A percentile compares a stretch with the other conserved stretches of the same genome.
These are phyloP conservation scores for Sebastes glaucus DNA, from an alignment of 2,797 vertebrate genomes.

Conservation along the genomic window DNA sequence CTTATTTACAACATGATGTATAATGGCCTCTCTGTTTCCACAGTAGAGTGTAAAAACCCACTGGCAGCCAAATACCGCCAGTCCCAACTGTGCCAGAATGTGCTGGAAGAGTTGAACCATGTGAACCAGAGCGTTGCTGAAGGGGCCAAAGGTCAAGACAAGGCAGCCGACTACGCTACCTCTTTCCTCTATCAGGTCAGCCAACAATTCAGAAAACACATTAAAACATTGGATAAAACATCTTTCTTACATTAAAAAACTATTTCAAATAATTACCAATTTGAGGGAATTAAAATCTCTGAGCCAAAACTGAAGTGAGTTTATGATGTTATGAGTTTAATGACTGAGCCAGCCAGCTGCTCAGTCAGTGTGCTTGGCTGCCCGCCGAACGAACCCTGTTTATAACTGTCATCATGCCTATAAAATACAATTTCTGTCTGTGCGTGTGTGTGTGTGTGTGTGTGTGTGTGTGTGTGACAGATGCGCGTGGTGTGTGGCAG, in stretches of 20 bases:
- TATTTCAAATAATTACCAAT: not conserved
- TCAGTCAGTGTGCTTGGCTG: slow-evolving; percentile 2
- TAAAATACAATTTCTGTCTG: not conserved
- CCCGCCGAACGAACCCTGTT: slow-evolving; percentile 26
- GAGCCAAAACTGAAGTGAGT: not conserved
- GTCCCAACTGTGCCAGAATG: slow-evolving; percentile 61
- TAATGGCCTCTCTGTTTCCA: not conserved
- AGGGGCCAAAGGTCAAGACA: not conserved
- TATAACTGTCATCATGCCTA: not conserved
- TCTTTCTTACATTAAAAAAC: not conserved
- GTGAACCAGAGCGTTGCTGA: slow-evolving; percentile 13
- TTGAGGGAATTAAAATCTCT: not conserved
- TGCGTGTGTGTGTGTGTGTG: slow-evolving; percentile 26
- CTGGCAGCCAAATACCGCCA: slow-evolving; percentile 67
- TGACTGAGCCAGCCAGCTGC: not conserved
- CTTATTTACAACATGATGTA: not conserved
- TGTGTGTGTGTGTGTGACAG: slow-evolving; percentile 59
- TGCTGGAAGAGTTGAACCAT: slow-evolving; percentile 70
- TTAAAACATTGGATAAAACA: not conserved
- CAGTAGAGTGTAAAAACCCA: slow-evolving; percentile 43
- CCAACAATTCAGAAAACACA: not conserved
- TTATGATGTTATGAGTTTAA: slow-evolving; percentile 21
- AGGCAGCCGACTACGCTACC: slow-evolving; percentile 66
- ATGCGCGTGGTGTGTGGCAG: slow-evolving; percentile 79
- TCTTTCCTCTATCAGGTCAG: slow-evolving; percentile 84